A percentile compares a stretch with the other conserved stretches of the same genome.
Evolutionary conservation across 2,113 vertebrate species (phyloP).

Genomic region (Tinamus guttatus): DNA sequence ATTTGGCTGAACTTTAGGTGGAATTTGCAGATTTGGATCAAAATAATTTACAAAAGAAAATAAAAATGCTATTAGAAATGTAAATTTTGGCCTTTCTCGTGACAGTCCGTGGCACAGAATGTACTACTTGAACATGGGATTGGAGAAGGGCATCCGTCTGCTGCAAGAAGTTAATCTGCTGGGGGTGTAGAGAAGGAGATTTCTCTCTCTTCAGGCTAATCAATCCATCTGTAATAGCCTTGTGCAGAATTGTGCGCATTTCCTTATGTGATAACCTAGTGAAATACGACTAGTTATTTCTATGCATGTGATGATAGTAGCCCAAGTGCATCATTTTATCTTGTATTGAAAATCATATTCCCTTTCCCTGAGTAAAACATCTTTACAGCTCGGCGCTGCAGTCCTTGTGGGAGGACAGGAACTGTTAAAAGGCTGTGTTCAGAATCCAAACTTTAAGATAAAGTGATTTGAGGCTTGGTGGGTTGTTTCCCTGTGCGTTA

Average conservation of each 20-base stretch:
- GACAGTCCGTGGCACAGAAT: not conserved
- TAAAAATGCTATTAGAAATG: not conserved
- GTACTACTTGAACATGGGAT: not conserved
- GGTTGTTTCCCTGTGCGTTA: constrained; percentile 22
- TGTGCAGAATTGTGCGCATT: not conserved
- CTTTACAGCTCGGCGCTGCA: not conserved
- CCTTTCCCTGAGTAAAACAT: not conserved
- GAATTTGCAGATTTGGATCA: not conserved
- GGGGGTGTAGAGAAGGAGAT: not conserved
- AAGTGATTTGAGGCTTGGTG: not conserved
- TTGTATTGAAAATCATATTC: not conserved
- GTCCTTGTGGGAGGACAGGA: not conserved
- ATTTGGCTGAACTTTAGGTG: not conserved
- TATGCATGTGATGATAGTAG: not conserved
- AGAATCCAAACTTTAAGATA: constrained; percentile 2
- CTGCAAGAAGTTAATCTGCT: constrained; percentile 12
- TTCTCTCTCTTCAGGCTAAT: not conserved
- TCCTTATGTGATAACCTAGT: not conserved
- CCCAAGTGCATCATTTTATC: not conserved
- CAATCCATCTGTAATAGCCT: not conserved
- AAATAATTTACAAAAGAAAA: not conserved
- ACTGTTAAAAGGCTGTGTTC: not conserved
- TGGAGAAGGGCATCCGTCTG: not conserved
- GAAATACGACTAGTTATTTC: not conserved
- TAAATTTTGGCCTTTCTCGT: not conserved